Base-by-base conservation (phyloP, 1,140 invertebrate species). In the Geopemphigus sp. region DNA sequence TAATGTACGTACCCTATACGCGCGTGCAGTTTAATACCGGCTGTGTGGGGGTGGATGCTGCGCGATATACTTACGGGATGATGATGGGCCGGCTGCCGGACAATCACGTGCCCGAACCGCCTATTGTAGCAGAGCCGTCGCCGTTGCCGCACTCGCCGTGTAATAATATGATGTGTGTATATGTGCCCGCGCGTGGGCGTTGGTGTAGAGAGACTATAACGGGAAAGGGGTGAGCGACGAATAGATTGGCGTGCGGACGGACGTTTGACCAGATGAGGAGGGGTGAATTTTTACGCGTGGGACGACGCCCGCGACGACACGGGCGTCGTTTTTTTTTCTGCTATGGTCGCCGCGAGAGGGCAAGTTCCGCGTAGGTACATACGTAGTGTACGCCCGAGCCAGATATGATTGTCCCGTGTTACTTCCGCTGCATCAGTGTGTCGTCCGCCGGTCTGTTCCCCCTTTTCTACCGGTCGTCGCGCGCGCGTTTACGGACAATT, bases 51-150 rank as follows among this genome's bases (percentile, higher is more conserved):
- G 63, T 66, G 63, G 63, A 66, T 66, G 26, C 61, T 63, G 61
- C 29, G 29, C 47, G 4, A 6, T 56, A 54, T 4, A 39, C 32
- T 3, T 39, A 39, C 32, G 32, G 53, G 12, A 54, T 47, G 64
- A 32, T 8, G 66, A 68, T 68, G 39, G 66, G 22, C 39, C 66
- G 45, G 66, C 32, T 29, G 39, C 66, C 22, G 66, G 66, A 68
- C 66, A 50, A 68, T 68, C 66, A 22, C 66, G 66, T 68, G 66
- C 66, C 66, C 22, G 66, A 39, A 14, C 32, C 39, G 64, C 64
- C 64, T 45, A 68, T 39, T 8, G n/a, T 68, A 39, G 8, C 29
- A 29, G 24, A 26, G 61, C 61, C 5, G 39, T 45, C 11, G 11
- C 11, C 39, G 11, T 45, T 45, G 39, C 11, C n/a, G 11, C 5